Evolutionary conservation across 2,797 vertebrate genomes (phyloP).

Genomic region (Pristis pectinata): DNA sequence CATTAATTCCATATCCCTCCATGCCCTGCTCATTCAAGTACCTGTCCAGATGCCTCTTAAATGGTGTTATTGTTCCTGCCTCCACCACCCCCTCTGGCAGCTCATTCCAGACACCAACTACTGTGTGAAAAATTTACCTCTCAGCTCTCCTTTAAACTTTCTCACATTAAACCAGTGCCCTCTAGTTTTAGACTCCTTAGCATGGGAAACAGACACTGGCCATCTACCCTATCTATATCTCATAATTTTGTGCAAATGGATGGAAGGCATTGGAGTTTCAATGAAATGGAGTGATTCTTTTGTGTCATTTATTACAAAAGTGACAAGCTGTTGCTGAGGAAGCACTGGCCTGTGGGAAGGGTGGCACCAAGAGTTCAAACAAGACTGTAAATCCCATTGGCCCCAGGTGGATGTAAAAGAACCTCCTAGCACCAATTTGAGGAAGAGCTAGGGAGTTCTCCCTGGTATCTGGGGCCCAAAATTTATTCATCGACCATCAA

Average conservation of each 20-base stretch:
- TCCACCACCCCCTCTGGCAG: too few relatives aligned
- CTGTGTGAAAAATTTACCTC: too few relatives aligned
- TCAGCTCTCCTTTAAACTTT: too few relatives aligned
- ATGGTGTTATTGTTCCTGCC: too few relatives aligned
- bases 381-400: background rate
- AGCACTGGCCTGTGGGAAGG: background rate
- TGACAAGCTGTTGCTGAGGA: background rate
- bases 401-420: background rate
- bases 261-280: background rate
- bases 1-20: too few relatives aligned
- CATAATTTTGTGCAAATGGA: background rate
- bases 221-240: too few relatives aligned
- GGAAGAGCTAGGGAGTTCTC: background rate
- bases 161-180: too few relatives aligned
- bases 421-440: background rate
- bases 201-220: too few relatives aligned
- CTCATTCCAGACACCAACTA: too few relatives aligned
- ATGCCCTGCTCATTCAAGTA: too few relatives aligned
- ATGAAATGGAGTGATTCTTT: background rate
- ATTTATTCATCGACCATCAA: background rate
- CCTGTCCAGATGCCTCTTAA: too few relatives aligned
- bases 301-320: background rate
- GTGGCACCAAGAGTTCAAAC: background rate
- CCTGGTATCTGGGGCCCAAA: background rate
- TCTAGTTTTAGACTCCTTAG: too few relatives aligned